phyloP scores from a whole-genome alignment of 2,797 vertebrate genomes.

The Mus caroli region DNA sequence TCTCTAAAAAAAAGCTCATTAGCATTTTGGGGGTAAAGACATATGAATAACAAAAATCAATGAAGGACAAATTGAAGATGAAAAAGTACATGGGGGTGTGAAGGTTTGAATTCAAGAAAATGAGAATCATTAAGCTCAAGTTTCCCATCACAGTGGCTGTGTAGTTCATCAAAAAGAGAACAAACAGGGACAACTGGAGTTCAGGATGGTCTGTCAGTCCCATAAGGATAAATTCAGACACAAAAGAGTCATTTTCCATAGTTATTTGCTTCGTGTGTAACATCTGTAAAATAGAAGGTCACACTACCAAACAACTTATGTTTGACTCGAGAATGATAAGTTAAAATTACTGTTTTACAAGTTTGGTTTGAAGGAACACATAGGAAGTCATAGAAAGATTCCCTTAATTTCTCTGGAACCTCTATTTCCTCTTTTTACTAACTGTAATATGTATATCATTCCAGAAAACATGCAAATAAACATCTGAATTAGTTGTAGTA shows the following conservation, averaged over 20 bases:
- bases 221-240: slow-evolving; percentile 4
- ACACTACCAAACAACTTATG: neutral
- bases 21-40: slow-evolving; percentile 51
- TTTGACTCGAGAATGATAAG: neutral
- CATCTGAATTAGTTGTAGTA: neutral
- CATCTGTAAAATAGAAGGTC: neutral
- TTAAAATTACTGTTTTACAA: neutral
- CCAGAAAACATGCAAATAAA: neutral
- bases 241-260: neutral
- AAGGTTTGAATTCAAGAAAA: neutral
- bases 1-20: neutral
- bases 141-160: slow-evolving; percentile 63
- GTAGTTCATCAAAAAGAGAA: slow-evolving; percentile 18
- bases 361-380: neutral
- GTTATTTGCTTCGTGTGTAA: neutral
- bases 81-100: slow-evolving; percentile 67
- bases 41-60: slow-evolving; percentile 47
- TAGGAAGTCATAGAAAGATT: neutral
- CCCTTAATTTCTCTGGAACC: neutral
- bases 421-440: neutral
- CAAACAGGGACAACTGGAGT: neutral
- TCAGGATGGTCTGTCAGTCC: slow-evolving; percentile 9
- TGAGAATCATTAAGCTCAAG: slow-evolving; percentile 61
- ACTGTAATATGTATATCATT: neutral
- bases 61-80: slow-evolving; percentile 48